Evolutionary conservation across 2,113 vertebrate genomes (phyloP).

Genomic region (Chlorodrepanis virens): DNA sequence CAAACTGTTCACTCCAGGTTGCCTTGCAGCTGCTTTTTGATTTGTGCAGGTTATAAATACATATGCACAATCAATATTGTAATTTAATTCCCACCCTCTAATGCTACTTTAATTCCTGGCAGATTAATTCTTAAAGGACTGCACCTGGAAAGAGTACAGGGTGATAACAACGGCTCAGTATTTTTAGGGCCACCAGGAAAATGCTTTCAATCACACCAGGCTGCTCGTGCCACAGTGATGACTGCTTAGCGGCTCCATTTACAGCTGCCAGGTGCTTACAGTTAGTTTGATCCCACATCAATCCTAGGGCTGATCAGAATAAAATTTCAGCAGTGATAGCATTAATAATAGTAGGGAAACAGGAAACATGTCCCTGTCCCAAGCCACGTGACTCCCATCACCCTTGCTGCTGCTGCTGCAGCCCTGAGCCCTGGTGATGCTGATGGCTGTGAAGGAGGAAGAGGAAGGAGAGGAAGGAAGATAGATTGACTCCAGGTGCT

Average conservation of each 20-base stretch:
- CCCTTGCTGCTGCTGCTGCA: not conserved
- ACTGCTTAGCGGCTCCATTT: not conserved
- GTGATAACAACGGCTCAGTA: not conserved
- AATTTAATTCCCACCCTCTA: conserved; percentile 49
- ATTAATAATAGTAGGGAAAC: not conserved
- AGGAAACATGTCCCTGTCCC: not conserved
- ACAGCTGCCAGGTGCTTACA: not conserved
- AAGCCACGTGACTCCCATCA: not conserved
- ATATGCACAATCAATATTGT: conserved; percentile 45
- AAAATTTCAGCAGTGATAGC: not conserved
- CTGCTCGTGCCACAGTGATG: not conserved
- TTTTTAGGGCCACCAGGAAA: conserved; percentile 32
- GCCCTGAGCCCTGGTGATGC: rapidly evolving
- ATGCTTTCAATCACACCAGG: not conserved
- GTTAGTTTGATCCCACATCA: not conserved
- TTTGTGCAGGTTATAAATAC: conserved; percentile 57
- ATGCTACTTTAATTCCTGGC: conserved; percentile 49
- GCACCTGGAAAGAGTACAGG: conserved; percentile 42
- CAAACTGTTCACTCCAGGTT: conserved; percentile 64
- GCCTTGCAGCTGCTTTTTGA: conserved; percentile 60
- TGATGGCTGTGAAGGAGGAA: not conserved
- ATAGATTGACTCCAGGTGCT: not conserved
- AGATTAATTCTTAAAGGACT: conserved; percentile 16
- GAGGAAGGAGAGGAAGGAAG: not conserved
- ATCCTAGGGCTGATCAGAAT: not conserved